Conservation (phyloP, 2,113 vertebrate species). For the Ammodytes dubius region DNA sequence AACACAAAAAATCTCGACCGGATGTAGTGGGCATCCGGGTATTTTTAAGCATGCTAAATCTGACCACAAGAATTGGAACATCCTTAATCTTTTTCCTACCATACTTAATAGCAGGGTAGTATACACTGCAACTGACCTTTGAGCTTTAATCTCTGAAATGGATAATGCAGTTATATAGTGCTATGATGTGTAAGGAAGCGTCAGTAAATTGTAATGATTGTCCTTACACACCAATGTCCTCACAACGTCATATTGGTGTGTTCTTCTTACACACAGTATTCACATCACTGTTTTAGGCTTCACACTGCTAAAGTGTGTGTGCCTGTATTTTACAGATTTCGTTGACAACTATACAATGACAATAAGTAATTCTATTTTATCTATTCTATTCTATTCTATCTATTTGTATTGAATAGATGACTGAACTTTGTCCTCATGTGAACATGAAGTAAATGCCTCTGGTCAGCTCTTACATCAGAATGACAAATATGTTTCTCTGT, state of each 20-base stretch:
- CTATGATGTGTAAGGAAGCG: neutral
- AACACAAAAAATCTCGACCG: too few relatives aligned
- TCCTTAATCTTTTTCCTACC: too few relatives aligned
- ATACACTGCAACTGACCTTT: conserved; percentile 5
- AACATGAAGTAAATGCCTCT: neutral
- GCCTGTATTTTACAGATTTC: neutral
- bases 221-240: neutral
- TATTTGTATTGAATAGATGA: too few relatives aligned
- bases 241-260: neutral
- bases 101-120: too few relatives aligned
- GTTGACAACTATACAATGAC: too few relatives aligned
- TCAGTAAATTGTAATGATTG: neutral
- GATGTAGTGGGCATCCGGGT: too few relatives aligned
- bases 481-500: neutral
- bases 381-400: too few relatives aligned
- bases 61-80: too few relatives aligned
- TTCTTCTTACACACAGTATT: neutral
- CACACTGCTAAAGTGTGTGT: neutral
- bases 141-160: neutral
- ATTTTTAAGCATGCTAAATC: too few relatives aligned
- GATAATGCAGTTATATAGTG: neutral
- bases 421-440: neutral
- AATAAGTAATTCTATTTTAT: too few relatives aligned
- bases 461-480: neutral
- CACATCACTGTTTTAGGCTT: too few relatives aligned